Percentiles rank a stretch among this genome's conserved stretches.
Conservation (phyloP, 2,888 invertebrate species). For the Megaustenia siamemsis region DNA sequence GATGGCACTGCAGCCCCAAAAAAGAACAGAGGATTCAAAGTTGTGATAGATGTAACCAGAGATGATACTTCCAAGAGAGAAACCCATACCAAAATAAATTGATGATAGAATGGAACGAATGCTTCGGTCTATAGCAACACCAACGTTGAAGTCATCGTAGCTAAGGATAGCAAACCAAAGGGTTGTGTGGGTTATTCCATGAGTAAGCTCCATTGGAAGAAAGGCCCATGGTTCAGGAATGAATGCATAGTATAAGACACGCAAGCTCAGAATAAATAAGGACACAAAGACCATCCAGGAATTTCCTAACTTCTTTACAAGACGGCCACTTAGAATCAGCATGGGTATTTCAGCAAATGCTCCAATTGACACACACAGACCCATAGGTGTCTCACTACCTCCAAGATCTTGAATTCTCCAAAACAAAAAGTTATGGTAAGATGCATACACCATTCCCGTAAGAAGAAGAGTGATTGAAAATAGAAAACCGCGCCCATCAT, state of each 20-base stretch:
- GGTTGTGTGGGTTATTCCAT: slow-evolving; percentile 74
- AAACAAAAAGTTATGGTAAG: slow-evolving; percentile 74
- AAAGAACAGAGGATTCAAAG: slow-evolving; percentile 69
- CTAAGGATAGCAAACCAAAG: slow-evolving; percentile 75
- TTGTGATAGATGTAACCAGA: slow-evolving; percentile 73
- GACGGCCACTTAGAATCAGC: slow-evolving; percentile 67
- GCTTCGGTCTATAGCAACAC: slow-evolving; percentile 72
- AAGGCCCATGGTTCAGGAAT: slow-evolving; percentile 74
- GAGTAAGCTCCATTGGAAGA: slow-evolving; percentile 69
- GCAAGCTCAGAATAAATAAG: slow-evolving; percentile 65
- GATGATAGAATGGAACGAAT: slow-evolving; percentile 73
- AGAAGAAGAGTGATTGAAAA: slow-evolving; percentile 73
- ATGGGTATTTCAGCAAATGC: slow-evolving; percentile 75
- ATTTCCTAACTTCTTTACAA: slow-evolving; percentile 71
- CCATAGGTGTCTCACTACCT: slow-evolving; percentile 71
- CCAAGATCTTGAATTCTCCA: slow-evolving; percentile 76
- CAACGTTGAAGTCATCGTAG: slow-evolving; percentile 70
- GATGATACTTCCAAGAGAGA: slow-evolving; percentile 69
- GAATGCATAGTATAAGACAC: slow-evolving; percentile 74
- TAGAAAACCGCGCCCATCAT: slow-evolving; percentile 68
- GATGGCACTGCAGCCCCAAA: slow-evolving; percentile 68
- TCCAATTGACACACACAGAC: slow-evolving; percentile 70
- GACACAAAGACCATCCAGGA: slow-evolving; percentile 70
- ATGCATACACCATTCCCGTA: slow-evolving; percentile 70
- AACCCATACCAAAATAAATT: slow-evolving; percentile 75